Conservation (phyloP, 2,888 invertebrate genomes). For the Andrena minutula region DNA sequence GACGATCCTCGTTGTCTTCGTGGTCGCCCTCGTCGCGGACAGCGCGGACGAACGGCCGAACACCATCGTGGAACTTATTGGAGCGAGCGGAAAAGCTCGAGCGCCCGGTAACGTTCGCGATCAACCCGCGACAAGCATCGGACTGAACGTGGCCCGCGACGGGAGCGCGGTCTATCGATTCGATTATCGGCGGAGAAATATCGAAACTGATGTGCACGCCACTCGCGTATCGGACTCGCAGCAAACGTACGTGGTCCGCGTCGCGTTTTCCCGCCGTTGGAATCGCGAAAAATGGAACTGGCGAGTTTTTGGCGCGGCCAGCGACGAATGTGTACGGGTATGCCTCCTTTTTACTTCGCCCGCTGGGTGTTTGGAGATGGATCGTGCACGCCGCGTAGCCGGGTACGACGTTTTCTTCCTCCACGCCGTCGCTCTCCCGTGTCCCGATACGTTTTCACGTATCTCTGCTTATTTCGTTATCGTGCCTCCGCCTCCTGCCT, state of each 20-base stretch:
- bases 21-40: slow-evolving; percentile 42
- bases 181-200: not conserved
- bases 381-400: slow-evolving; percentile 5
- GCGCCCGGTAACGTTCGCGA: slow-evolving; percentile 19
- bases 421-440: slow-evolving; percentile 67
- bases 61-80: slow-evolving; percentile 66
- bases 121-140: slow-evolving; percentile 15
- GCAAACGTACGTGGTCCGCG: no score
- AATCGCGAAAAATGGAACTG: no score
- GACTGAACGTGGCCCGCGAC: not conserved
- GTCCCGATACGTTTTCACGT: slow-evolving; percentile 73
- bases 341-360: slow-evolving; percentile 10
- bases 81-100: slow-evolving; percentile 23
- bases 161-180: not conserved
- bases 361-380: not conserved
- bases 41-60: slow-evolving; percentile 43
- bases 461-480: slow-evolving; percentile 75
- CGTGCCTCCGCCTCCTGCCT: slow-evolving; percentile 71
- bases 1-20: slow-evolving; percentile 58
- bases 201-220: not conserved
- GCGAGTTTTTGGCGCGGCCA: not conserved
- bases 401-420: slow-evolving; percentile 59
- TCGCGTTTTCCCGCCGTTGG: no score
- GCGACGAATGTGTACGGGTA: not conserved
- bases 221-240: not conserved